A percentile compares a stretch with the other conserved stretches of the same genome.
Evolutionary conservation across 2,113 vertebrate genomes (phyloP).

Genomic region (human (Homo sapiens)): DNA sequence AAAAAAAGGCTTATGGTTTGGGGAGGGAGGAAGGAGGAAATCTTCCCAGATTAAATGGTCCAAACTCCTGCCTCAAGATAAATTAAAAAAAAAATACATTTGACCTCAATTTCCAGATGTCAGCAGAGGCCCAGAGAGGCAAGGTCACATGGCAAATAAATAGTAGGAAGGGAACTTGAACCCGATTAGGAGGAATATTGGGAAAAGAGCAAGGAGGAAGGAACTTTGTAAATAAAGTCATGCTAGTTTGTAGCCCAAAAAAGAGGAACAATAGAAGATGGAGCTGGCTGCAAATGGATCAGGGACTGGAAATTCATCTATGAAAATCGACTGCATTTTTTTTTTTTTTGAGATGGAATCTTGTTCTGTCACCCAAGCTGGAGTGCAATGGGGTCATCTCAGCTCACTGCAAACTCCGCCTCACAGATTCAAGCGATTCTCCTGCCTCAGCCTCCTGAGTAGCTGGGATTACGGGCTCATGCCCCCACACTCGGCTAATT

Average conservation of each 20-base stretch:
- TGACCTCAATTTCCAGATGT: slow-evolving; percentile 21
- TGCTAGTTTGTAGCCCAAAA: background rate
- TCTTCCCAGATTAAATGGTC: background rate
- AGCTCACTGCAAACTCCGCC: too few relatives aligned
- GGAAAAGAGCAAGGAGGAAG: background rate
- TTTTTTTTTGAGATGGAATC: too few relatives aligned
- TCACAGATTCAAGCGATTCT: too few relatives aligned
- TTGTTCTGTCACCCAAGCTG: too few relatives aligned
- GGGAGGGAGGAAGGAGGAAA: background rate
- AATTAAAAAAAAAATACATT: background rate
- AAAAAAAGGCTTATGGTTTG: background rate
- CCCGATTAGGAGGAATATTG: background rate
- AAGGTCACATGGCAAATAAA: background rate
- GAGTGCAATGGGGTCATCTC: too few relatives aligned
- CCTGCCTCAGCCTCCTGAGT: too few relatives aligned
- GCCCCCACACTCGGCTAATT: too few relatives aligned
- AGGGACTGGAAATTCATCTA: background rate
- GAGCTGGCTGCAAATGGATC: background rate
- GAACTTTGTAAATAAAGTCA: slow-evolving; percentile 23
- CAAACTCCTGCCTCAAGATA: background rate
- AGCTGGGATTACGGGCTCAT: too few relatives aligned
- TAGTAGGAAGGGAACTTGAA: background rate
- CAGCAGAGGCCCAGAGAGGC: background rate
- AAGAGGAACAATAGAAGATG: background rate
- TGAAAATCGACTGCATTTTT: background rate